Evolutionary conservation across 2,888 invertebrate genomes (phyloP).

Genomic region (Apoderus coryli): DNA sequence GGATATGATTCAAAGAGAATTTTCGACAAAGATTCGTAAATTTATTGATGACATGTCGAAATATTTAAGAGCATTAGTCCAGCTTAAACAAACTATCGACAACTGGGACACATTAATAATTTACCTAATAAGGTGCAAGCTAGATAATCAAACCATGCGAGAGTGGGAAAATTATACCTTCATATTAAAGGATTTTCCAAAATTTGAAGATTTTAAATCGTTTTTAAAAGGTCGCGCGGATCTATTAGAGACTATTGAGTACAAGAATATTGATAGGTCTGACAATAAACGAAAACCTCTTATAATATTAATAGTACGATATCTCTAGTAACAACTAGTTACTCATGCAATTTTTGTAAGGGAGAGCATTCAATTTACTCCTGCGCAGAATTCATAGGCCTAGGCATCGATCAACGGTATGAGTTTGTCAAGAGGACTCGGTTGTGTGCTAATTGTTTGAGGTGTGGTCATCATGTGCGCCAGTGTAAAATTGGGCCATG

Average conservation of each 20-base stretch:
- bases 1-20: constrained; percentile 4
- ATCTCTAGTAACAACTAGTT: too few species aligned
- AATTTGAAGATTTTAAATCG: constrained; percentile 4
- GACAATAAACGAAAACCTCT: too few species aligned
- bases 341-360: constrained; percentile 7
- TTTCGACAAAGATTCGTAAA: constrained; percentile 2
- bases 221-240: constrained; percentile 5
- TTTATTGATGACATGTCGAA: constrained; percentile 4
- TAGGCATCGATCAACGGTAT: neutral
- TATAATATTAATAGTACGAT: too few species aligned
- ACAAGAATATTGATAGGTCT: neutral
- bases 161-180: constrained; percentile 9
- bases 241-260: constrained; percentile 7
- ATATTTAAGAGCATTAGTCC: constrained; percentile 7
- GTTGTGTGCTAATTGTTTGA: constrained; percentile 7
- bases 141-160: constrained; percentile 2
- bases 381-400: constrained; percentile 4
- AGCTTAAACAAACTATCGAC: constrained; percentile 5
- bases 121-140: constrained; percentile 6
- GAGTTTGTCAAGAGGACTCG: constrained; percentile 3
- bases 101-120: constrained; percentile 9
- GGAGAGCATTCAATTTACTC: constrained; percentile 8
- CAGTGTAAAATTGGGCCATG: constrained; percentile 8
- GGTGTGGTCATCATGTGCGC: constrained; percentile 2
- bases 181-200: neutral